Conservation (phyloP, 2,888 invertebrate genomes). For the Andrena marginata region DNA sequence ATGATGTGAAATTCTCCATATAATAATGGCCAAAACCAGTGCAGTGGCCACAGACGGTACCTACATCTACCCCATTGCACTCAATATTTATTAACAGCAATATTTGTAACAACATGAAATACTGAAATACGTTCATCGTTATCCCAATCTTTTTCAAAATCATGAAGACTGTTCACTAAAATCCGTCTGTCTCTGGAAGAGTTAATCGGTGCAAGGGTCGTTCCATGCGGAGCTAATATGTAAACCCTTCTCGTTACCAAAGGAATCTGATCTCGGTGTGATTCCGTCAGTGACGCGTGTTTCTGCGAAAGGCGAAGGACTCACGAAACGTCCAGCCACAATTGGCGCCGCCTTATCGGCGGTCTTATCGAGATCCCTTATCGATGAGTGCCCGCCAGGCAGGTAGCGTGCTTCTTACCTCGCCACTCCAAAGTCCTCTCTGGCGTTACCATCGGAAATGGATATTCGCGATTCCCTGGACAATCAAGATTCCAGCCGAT, state of each 20-base stretch:
- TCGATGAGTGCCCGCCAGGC: slow-evolving; percentile 60
- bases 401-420: slow-evolving; percentile 65
- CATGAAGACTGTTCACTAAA: too few species aligned
- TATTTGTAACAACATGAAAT: too few species aligned
- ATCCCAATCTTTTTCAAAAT: too few species aligned
- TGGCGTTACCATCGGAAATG: slow-evolving; percentile 55
- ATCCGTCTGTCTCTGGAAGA: not conserved
- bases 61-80: too few species aligned
- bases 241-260: slow-evolving; percentile 21
- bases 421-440: slow-evolving; percentile 55
- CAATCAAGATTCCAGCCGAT: slow-evolving; percentile 66
- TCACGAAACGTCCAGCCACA: slow-evolving; percentile 60
- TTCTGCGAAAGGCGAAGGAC: slow-evolving; percentile 13
- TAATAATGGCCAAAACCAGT: too few species aligned
- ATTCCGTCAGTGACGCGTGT: slow-evolving; percentile 4
- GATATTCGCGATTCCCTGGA: slow-evolving; percentile 63
- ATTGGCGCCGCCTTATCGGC: slow-evolving; percentile 62
- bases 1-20: too few species aligned
- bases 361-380: slow-evolving; percentile 62
- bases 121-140: too few species aligned
- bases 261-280: slow-evolving; percentile 1
- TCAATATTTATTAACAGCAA: too few species aligned
- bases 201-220: not conserved
- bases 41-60: too few species aligned
- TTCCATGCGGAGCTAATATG: not conserved